Evolutionary conservation across 2,113 vertebrate species (phyloP), one percentile per base, ranked within the genome.

Genomic region (Harpagus bidentatus): DNA sequence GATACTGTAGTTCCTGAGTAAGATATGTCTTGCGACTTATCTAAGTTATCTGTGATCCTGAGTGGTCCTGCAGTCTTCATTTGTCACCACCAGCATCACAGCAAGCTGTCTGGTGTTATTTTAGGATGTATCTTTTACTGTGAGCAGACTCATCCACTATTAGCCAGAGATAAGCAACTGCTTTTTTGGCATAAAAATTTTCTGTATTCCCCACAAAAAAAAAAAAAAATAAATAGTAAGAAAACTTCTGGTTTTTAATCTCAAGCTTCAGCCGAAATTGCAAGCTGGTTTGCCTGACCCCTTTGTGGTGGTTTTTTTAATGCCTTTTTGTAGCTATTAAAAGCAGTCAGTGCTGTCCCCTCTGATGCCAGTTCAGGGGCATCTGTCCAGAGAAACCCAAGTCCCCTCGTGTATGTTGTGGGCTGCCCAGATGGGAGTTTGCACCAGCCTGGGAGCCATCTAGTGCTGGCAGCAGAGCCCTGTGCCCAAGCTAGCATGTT

Each of bases 71-170:
- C 32, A 62, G 48, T 42, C 65, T 65, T 71, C 43, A 45, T 72
- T 82, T 93, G 81, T 91, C 58, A 80, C 43, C 3, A 1, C 31
- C 58, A 87, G 69, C 61, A 70, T 25, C 29, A 4, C 42, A 50
- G 81, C 52, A 82, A 62, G 90, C 78, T 85, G 42, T 26, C 85
- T 77, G 74, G 6, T 65, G 59, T 73, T 83, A 53, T 48, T 80
- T 88, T 92, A 76, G 61, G 56, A 38, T 55, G 10, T 45, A 34
- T 65, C 87, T 93, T 90, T 70, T 63, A 82, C 58, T 66, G 36
- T 32, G 48, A 90, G 78, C 45, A 82, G 52, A 80, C n/a, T 59
- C 43, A 19, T 70, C 74, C 58, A 31, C 74, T 74, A 47, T 56
- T 66, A 87, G 48, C 43, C 53, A 52, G 52, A 76, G 83, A 90